Conservation (phyloP, 2,113 vertebrate genomes). For the Phyllostomus hastatus region DNA sequence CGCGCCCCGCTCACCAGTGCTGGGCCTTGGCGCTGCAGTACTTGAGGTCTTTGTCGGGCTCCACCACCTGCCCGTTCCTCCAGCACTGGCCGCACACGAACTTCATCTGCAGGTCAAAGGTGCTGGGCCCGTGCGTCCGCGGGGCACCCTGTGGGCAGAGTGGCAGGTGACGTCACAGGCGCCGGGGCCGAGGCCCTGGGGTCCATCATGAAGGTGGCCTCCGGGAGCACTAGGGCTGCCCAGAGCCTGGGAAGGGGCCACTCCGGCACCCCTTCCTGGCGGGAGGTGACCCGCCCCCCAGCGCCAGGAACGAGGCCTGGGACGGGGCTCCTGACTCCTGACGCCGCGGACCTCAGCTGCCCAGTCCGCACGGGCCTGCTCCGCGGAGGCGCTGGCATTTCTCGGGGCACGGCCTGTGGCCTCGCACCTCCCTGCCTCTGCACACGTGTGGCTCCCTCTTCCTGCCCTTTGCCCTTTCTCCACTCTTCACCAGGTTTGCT, state of each 20-base stretch:
- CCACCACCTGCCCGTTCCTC: constrained; percentile 88
- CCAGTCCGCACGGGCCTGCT: background rate
- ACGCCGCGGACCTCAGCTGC: accelerated
- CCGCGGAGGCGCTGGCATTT: background rate
- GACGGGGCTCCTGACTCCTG: background rate
- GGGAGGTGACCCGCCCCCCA: background rate
- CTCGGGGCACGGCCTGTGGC: background rate
- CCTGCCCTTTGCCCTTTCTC: background rate
- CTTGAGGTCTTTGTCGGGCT: constrained; percentile 91
- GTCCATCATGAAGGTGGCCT: background rate
- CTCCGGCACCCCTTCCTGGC: background rate
- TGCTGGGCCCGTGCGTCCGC: constrained; percentile 76
- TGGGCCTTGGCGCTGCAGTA: constrained; percentile 93
- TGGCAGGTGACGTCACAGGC: background rate
- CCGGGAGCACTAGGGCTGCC: background rate
- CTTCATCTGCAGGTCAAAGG: constrained; percentile 91
- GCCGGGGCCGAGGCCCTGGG: background rate
- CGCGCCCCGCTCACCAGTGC: constrained; percentile 84
- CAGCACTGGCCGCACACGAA: constrained; percentile 94
- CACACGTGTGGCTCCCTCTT: background rate
- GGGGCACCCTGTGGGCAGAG: constrained; percentile 65
- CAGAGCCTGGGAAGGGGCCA: background rate
- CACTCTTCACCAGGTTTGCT: background rate
- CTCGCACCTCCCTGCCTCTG: background rate
- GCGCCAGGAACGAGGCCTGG: background rate